Base-by-base conservation (phyloP, 1,140 invertebrate genomes). In the Bombus waltoni region DNA sequence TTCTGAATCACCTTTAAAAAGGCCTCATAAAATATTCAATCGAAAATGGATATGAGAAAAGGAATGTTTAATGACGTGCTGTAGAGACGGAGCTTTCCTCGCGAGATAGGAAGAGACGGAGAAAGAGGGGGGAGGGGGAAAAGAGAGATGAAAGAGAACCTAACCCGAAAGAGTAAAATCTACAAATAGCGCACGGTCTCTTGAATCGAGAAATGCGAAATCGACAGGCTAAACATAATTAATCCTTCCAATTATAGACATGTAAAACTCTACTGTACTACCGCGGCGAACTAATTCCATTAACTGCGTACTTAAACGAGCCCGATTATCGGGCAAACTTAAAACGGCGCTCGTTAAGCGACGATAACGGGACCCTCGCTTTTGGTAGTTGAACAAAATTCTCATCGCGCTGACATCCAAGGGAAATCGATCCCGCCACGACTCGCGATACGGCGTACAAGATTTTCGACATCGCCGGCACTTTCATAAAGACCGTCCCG, bases 11-110 rank as follows among this genome's bases (percentile, higher is more conserved):
- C 53, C 25, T 65, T 78, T 80, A 62, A 85, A 80, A 80, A 71
- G 53, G 25, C 15, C 57, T 65, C 25, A 32, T 85, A 72, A 85
- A 85, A 85, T 85, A 80, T 85, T 85, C 83, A 80, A 85, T 85
- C 83, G 83, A 80, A 72, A 68, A 38, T 73, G 47, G 83, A 73
- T 80, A 79, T 80, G 68, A 80, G 72, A 85, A 42, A 79, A 32
- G 40, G 83, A 72, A 79, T 80, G 42, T 47, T 72, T 80, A 80
- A 85, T 72, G 76, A 85, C 66, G 35, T 42, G 40, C 53, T 40
- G 15, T 28, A 42, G 53, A 72, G 80, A 79, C 25, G 44, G 40
- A 53, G 40, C 59, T 22, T 42, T 4, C 4, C 32, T 38, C 25
- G 18, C 2, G 72, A 5, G 22, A 65, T 35, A 11, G 42, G 22